Evolutionary conservation across 2,888 invertebrate species (phyloP), one percentile per base, ranked within the genome.

Genomic region (Ramazzottius varieornatus): DNA sequence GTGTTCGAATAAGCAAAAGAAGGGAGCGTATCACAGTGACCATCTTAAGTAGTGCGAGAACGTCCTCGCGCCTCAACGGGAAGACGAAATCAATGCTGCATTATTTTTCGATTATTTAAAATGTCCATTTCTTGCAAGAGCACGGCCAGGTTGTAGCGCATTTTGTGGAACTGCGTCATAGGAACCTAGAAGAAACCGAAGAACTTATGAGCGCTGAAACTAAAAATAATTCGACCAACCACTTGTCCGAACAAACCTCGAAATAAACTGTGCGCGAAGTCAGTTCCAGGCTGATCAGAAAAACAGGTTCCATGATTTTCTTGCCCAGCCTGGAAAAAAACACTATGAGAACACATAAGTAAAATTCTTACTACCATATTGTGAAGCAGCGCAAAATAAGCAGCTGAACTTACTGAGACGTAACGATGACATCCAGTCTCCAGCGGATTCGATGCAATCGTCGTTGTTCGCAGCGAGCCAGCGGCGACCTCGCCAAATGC

Each of bases 351-450:
- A 13, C 40, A 13, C 40, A 20, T 13, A 40, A 40, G 8, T 40
- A 40, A 40, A 40, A 8, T 13, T 13, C 8, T 40, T 20, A 40
- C 40, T n/a, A n/a, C n/a, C n/a, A n/a, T n/a, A n/a, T n/a, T n/a
- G n/a, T n/a, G n/a, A n/a, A n/a, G n/a, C n/a, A n/a, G n/a, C n/a
- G n/a, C n/a, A n/a, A n/a, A n/a, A n/a, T n/a, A n/a, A n/a, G n/a
- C n/a, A n/a, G n/a, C n/a, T n/a, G n/a, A n/a, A 54, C 54, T 54
- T 54, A 54, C 54, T 54, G 54, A 29, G 54, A 54, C 4, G 54
- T 54, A 8, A 54, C 24, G 8, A 54, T 54, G 29, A 54, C 54
- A 54, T 54, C 54, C 29, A 54, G 29, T 4, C 54, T 16, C 54
- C 54, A 54, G 29, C n/a, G 20, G 24, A 54, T 24, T 29, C 40